These are phyloP conservation scores for human (Homo sapiens) DNA, from an alignment of 2,113 vertebrate genomes.

Conservation along the genomic window DNA sequence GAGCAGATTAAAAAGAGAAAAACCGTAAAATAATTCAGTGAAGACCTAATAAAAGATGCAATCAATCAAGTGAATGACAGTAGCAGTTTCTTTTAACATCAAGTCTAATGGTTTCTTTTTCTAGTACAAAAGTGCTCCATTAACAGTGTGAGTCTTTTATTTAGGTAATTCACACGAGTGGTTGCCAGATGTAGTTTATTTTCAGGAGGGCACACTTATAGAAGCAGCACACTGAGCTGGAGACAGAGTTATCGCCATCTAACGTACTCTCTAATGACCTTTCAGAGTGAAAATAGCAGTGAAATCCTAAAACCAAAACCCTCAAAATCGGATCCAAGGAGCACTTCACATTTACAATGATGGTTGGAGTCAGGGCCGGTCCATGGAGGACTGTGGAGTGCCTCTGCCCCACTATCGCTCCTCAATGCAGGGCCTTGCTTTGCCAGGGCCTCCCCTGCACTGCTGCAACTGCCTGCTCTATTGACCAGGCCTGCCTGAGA, in stretches of 20 bases:
- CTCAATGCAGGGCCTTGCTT: neutral
- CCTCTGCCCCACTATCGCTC: neutral
- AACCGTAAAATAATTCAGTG: constrained; percentile 62
- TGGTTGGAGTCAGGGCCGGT: neutral
- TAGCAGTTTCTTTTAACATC: constrained; percentile 72
- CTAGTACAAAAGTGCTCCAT: constrained; percentile 73
- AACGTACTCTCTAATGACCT: constrained; percentile 62
- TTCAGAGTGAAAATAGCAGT: constrained; percentile 65
- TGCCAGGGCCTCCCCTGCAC: neutral
- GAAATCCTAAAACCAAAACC: constrained; percentile 54
- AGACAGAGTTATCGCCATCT: constrained; percentile 59
- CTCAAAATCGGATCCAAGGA: constrained; percentile 59
- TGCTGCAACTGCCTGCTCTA: no score
- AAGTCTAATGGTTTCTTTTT: constrained; percentile 76
- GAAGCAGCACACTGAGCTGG: constrained; percentile 63
- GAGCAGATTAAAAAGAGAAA: constrained; percentile 67
- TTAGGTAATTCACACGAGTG: constrained; percentile 76
- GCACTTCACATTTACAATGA: constrained; percentile 58
- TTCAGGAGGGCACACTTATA: constrained; percentile 73
- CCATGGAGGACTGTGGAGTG: neutral
- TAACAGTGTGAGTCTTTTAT: constrained; percentile 78
- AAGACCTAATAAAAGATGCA: constrained; percentile 76
- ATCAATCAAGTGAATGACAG: constrained; percentile 69
- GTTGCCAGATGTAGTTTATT: constrained; percentile 76
- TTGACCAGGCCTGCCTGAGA: neutral